phyloP scores from a whole-genome alignment of 2,797 vertebrate genomes.

The Morus bassanus region DNA sequence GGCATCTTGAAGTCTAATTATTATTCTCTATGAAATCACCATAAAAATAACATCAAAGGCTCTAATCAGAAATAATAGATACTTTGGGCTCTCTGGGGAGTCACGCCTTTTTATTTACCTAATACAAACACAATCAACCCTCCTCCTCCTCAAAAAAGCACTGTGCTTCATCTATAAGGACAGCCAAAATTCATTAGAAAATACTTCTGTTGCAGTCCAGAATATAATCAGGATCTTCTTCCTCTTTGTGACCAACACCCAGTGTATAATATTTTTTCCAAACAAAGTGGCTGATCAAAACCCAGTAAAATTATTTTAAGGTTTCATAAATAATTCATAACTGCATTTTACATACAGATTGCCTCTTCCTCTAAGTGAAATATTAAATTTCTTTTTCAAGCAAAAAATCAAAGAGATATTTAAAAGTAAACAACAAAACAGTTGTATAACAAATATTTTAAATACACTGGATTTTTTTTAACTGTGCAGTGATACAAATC shows the following conservation, averaged over 20 bases:
- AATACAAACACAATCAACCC: neutral
- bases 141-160: neutral
- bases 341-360: slow-evolving; percentile 18
- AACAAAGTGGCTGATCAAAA: neutral
- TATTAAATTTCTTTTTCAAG: neutral
- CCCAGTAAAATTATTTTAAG: neutral
- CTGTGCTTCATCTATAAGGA: neutral
- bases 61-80: slow-evolving; percentile 34
- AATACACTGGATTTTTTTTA: neutral
- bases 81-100: neutral
- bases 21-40: slow-evolving; percentile 33
- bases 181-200: neutral
- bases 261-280: neutral
- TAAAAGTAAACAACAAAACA: neutral
- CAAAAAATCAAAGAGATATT: neutral
- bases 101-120: slow-evolving; percentile 30
- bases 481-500: neutral
- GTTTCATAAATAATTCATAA: slow-evolving; percentile 28
- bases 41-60: slow-evolving; percentile 42
- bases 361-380: neutral
- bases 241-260: neutral
- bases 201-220: neutral
- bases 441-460: neutral
- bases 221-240: neutral
- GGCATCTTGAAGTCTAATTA: slow-evolving; percentile 38